A percentile compares a stretch with the other conserved stretches of the same genome.
Conservation (phyloP, 1,140 invertebrate genomes). For the Lordiphosa stackelbergi region DNA sequence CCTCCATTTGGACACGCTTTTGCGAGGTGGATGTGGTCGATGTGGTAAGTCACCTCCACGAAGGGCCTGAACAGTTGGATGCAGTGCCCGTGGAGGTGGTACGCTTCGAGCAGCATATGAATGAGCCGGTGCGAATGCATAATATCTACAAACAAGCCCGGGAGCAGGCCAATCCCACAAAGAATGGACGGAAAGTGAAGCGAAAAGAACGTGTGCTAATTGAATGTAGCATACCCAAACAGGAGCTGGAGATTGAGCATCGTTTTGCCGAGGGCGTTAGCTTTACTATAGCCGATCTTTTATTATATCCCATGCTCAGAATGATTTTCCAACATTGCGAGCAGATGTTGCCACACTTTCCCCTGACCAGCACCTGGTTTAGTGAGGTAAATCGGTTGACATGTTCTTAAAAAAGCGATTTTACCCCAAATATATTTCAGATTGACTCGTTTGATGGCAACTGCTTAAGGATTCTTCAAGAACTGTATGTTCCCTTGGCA, state of each 20-base stretch:
- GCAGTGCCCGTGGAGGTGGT: constrained; percentile 82
- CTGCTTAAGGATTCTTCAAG: constrained; percentile 47
- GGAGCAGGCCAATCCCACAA: constrained; percentile 71
- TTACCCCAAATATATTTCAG: constrained; percentile 21
- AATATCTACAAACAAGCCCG: constrained; percentile 89
- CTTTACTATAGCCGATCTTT: constrained; percentile 90
- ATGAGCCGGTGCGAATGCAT: constrained; percentile 89
- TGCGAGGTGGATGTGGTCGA: constrained; percentile 88
- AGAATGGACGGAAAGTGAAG: constrained; percentile 40
- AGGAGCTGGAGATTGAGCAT: constrained; percentile 82
- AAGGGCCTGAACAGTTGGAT: constrained; percentile 14
- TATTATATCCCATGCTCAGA: constrained; percentile 86
- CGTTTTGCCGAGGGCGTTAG: constrained; percentile 89
- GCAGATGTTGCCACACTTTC: constrained; percentile 79
- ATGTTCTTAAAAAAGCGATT: not conserved
- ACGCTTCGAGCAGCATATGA: constrained; percentile 90
- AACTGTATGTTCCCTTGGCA: constrained; percentile 38
- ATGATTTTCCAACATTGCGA: constrained; percentile 80
- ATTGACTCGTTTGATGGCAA: constrained; percentile 52
- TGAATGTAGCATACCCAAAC: constrained; percentile 77
- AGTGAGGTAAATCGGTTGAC: constrained; percentile 41
- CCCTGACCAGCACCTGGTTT: constrained; percentile 84
- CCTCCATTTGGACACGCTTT: constrained; percentile 93
- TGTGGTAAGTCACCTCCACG: constrained; percentile 45
- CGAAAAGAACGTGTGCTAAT: constrained; percentile 63